A percentile compares a stretch with the other conserved stretches of the same genome.
Evolutionary conservation across 2,113 vertebrate species (phyloP).

Genomic region (Cyanocitta stelleri): DNA sequence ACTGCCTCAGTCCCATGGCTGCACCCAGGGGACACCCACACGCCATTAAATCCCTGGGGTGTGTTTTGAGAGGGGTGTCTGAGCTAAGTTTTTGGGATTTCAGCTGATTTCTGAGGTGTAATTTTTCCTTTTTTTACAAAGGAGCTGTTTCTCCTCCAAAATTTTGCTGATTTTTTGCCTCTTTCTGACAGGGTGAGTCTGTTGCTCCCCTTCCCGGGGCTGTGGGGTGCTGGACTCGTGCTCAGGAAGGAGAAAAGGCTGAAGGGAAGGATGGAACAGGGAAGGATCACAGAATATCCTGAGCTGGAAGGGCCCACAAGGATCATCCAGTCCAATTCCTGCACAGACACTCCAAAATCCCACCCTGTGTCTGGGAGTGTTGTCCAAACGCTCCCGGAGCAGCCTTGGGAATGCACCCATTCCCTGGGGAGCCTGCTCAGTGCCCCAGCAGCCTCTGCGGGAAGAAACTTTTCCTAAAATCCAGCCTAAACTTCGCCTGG

Average conservation of each 20-base stretch:
- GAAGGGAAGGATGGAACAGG: not conserved
- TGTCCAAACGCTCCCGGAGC: not conserved
- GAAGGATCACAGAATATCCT: not conserved
- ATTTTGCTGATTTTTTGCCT: no score
- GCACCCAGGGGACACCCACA: not conserved
- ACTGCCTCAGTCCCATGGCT: not conserved
- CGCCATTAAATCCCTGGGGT: rapidly evolving
- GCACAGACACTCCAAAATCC: not conserved
- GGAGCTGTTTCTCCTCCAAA: not conserved
- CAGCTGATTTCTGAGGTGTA: not conserved
- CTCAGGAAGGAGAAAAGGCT: not conserved
- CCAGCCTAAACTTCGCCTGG: not conserved
- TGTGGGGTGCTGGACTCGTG: rapidly evolving
- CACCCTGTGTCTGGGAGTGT: no score
- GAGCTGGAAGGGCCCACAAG: not conserved
- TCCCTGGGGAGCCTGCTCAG: not conserved
- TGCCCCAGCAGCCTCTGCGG: not conserved
- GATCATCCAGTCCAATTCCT: not conserved
- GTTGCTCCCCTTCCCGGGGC: rapidly evolving
- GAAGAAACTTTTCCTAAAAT: not conserved
- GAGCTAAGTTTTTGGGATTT: not conserved
- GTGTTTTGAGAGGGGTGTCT: not conserved
- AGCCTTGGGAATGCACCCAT: not conserved
- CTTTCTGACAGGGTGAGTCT: rapidly evolving
- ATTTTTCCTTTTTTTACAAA: no score